Conservation (phyloP, 2,113 vertebrate genomes). For the Jacana jacana region DNA sequence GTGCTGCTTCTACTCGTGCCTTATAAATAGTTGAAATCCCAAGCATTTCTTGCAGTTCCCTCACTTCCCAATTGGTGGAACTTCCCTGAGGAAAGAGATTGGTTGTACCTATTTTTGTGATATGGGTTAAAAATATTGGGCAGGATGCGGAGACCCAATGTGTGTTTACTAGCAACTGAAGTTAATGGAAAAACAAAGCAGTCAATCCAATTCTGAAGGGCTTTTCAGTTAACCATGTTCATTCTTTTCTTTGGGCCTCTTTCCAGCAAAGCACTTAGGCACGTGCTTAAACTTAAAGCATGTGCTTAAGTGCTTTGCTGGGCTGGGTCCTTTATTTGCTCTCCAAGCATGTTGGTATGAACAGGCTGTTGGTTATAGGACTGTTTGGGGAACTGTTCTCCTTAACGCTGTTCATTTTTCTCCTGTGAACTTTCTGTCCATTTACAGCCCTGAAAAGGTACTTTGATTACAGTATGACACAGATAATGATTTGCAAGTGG, state of each 20-base stretch:
- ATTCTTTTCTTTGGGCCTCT: conserved; percentile 36
- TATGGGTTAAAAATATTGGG: background rate
- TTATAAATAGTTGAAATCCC: background rate
- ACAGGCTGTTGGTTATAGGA: conserved; percentile 9
- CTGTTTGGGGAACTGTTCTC: background rate
- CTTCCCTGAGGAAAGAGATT: background rate
- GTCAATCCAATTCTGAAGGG: background rate
- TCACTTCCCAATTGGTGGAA: background rate
- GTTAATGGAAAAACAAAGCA: conserved; percentile 52
- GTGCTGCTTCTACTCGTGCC: background rate
- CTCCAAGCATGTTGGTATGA: conserved; percentile 29
- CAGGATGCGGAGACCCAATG: background rate
- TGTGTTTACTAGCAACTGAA: conserved; percentile 54
- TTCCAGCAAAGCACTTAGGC: conserved; percentile 65
- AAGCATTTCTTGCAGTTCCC: background rate
- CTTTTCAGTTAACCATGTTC: conserved; percentile 38
- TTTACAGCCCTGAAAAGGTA: background rate
- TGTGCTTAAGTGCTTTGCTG: conserved; percentile 53
- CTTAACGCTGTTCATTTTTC: background rate
- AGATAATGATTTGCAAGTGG: background rate
- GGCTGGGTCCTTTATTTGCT: conserved; percentile 37
- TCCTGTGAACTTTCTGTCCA: background rate
- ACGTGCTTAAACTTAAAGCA: conserved; percentile 57
- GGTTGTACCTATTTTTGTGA: background rate
- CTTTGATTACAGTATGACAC: background rate